These are phyloP conservation scores for Callorhinus ursinus DNA, from an alignment of 2,113 vertebrate species.

Conservation along the genomic window DNA sequence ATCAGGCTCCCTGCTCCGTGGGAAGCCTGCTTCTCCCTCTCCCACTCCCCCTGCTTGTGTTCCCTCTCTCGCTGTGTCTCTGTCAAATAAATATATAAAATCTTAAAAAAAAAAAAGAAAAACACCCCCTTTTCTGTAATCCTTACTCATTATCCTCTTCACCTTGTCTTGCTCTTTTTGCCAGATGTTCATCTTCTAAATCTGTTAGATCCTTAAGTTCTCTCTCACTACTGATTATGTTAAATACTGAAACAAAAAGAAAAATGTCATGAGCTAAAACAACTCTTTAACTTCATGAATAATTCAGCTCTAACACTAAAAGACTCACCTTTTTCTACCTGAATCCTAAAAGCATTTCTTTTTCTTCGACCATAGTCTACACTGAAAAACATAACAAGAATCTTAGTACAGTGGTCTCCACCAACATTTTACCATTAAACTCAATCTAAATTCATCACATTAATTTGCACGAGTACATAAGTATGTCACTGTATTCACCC, in stretches of 20 bases:
- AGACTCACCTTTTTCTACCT: constrained; percentile 94
- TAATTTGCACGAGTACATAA: not conserved
- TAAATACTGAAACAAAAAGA: constrained; percentile 87
- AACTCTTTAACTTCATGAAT: not conserved
- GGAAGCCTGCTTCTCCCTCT: too few species aligned
- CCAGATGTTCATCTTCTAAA: constrained; percentile 90
- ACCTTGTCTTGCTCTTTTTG: constrained; percentile 90
- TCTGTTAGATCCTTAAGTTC: constrained; percentile 81
- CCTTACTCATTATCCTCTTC: constrained; percentile 88
- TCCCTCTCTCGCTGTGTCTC: too few species aligned
- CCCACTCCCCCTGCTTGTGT: too few species aligned
- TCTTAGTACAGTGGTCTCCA: not conserved
- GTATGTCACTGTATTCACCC: not conserved
- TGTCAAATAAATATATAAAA: too few species aligned
- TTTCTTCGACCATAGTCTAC: constrained; percentile 95
- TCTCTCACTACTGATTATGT: constrained; percentile 87
- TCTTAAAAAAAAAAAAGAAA: not conserved
- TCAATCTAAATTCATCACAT: not conserved
- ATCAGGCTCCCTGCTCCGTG: too few species aligned
- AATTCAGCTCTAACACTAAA: not conserved
- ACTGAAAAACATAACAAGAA: constrained; percentile 81
- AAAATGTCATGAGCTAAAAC: not conserved
- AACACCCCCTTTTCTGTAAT: not conserved
- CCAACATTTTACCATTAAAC: not conserved
- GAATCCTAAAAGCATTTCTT: constrained; percentile 95